These are phyloP conservation scores for Diplosoma virens DNA, from an alignment of 23 tunicate species.

Conservation along the genomic window DNA sequence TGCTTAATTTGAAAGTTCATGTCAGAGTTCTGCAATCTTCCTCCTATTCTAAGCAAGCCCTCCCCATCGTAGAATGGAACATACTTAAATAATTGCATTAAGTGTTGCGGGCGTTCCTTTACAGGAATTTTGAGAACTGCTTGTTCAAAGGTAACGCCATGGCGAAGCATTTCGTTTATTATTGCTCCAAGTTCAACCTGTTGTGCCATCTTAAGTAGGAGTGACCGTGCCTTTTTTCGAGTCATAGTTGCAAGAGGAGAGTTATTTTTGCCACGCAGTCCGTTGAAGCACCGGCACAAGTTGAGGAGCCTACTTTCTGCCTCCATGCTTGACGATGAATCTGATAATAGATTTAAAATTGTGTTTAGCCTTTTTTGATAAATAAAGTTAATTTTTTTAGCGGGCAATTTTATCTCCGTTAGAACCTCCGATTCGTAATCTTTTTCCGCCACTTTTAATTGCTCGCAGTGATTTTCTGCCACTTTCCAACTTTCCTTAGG, in stretches of 20 bases:
- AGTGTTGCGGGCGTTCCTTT: background rate
- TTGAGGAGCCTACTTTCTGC: background rate
- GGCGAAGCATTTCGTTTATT: background rate
- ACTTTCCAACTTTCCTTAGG: background rate
- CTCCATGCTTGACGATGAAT: background rate
- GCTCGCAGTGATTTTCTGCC: background rate
- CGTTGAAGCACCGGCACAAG: background rate
- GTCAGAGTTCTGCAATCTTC: constrained; percentile 5
- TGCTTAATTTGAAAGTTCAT: background rate
- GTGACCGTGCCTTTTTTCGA: background rate
- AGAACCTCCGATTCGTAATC: background rate
- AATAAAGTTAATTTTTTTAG: background rate
- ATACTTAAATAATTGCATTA: background rate
- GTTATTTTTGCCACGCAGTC: background rate
- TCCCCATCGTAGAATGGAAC: background rate
- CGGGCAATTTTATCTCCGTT: background rate
- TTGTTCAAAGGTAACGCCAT: background rate
- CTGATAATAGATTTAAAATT: background rate
- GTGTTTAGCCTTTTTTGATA: background rate
- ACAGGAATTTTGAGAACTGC: background rate
- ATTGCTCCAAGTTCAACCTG: background rate
- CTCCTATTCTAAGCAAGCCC: background rate
- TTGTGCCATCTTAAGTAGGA: background rate
- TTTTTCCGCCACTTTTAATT: background rate
- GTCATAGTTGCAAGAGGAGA: background rate